Evolutionary conservation across 2,113 vertebrate species (phyloP).

Genomic region (Eudorcas thomsonii): DNA sequence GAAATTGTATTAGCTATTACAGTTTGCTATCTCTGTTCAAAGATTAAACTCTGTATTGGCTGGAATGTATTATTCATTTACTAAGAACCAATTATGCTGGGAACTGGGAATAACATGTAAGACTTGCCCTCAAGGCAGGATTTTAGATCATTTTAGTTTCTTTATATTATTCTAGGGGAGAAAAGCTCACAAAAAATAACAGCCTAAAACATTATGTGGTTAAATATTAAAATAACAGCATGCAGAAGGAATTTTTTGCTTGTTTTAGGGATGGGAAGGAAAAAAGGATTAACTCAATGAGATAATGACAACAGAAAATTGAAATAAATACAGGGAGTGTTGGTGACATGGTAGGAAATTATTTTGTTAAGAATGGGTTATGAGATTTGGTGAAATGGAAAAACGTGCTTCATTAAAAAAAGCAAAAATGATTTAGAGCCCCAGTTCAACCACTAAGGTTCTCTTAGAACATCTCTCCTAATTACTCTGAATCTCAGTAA

Average conservation of each 20-base stretch:
- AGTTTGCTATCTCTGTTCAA: neutral
- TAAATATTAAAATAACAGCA: neutral
- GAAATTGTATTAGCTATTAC: neutral
- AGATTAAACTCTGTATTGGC: neutral
- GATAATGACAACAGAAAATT: neutral
- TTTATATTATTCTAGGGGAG: neutral
- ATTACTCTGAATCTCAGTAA: neutral
- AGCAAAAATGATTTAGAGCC: neutral
- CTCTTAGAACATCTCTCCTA: neutral
- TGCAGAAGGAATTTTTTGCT: neutral
- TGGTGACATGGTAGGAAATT: neutral
- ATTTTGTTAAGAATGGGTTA: neutral
- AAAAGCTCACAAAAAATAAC: neutral
- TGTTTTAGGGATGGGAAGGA: neutral
- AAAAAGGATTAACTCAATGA: neutral
- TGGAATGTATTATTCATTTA: neutral
- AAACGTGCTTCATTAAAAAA: neutral
- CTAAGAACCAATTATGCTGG: neutral
- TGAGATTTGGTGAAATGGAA: neutral
- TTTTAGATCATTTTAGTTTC: neutral
- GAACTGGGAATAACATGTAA: neutral
- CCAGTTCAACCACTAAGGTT: neutral
- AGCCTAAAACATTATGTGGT: neutral
- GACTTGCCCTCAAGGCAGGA: neutral
- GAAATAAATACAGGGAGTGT: neutral